phyloP scores from a whole-genome alignment of 2,797 vertebrate species.

The Ibycter americanus region DNA sequence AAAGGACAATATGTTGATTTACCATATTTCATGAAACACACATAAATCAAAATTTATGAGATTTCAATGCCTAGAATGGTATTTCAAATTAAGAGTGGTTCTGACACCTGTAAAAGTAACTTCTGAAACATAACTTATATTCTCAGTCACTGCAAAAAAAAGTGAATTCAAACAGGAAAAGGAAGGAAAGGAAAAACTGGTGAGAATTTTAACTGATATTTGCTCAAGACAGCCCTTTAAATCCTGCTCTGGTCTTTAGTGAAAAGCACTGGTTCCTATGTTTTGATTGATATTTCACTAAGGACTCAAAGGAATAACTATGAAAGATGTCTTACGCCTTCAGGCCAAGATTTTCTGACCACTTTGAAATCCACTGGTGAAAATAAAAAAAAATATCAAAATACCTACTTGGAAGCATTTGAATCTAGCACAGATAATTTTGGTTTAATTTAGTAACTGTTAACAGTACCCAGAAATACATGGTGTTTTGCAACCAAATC shows the following conservation, averaged over 20 bases:
- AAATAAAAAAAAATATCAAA: neutral
- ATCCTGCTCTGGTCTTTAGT: neutral
- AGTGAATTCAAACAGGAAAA: neutral
- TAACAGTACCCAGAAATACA: neutral
- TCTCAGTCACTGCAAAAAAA: neutral
- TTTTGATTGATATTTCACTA: slow-evolving; percentile 20
- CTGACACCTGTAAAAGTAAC: neutral
- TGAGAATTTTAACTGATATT: neutral
- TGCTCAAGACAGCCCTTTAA: neutral
- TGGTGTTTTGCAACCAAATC: neutral
- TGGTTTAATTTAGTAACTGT: neutral
- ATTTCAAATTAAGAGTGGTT: neutral
- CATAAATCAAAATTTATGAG: neutral
- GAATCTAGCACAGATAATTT: neutral
- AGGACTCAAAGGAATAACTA: neutral
- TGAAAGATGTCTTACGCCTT: neutral
- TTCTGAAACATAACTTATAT: neutral
- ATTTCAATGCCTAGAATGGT: neutral
- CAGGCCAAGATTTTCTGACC: neutral
- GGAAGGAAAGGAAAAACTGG: neutral
- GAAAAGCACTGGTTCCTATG: neutral
- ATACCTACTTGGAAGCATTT: neutral
- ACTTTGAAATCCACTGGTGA: neutral
- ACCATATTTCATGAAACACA: neutral
- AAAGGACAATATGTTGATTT: neutral